Evolutionary conservation across 2,113 vertebrate species (phyloP), one percentile per base, ranked within the genome.

Genomic region (Microtus montanus): DNA sequence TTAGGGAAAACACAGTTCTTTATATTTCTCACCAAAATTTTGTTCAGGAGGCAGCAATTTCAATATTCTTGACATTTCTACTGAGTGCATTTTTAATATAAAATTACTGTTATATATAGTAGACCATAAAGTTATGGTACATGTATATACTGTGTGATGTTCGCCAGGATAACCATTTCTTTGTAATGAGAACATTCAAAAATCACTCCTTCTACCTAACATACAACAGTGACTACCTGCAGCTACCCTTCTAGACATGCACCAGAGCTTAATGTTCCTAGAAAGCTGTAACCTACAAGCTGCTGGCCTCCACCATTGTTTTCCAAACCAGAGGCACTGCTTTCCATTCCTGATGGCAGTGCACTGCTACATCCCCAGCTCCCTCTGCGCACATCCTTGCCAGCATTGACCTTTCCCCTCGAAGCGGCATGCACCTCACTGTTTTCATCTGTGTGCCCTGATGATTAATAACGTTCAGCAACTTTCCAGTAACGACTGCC

Each of bases 1-100:
- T 85, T 90, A 87, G 61, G 15, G 90, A 15, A 90, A 80, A 91
- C 13, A 77, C 80, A 85, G 38, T 90, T 20, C 7, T 92, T 86
- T 63, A 64, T 7, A 77, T 93, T 96, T 9, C 77, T n/a, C 33
- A 77, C 28, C 20, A 77, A 35, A n/a, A 61, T 63, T 66, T 73
- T 14, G 87, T 77, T 83, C 80, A 82, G 4, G 86, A 74, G 52
- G 70, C 41, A 92, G 13, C 74, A 91, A 95, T 90, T 90, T 92
- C 38, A 88, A 19, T 73, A 80, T 58, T 93, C 66, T 70, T 91
- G 26, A 38, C 24, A 63, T 28, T 35, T 80, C 84, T 91, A 38
- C 26, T 58, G 5, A 92, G 47, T 75, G 49, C 61, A 75, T 68
- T 92, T 66, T 86, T 68, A 83, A 63, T 83, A 20, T 47, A 85